Evolutionary conservation across 2,113 vertebrate species (phyloP), one percentile per base, ranked within the genome.

Genomic region (Serinus canaria): DNA sequence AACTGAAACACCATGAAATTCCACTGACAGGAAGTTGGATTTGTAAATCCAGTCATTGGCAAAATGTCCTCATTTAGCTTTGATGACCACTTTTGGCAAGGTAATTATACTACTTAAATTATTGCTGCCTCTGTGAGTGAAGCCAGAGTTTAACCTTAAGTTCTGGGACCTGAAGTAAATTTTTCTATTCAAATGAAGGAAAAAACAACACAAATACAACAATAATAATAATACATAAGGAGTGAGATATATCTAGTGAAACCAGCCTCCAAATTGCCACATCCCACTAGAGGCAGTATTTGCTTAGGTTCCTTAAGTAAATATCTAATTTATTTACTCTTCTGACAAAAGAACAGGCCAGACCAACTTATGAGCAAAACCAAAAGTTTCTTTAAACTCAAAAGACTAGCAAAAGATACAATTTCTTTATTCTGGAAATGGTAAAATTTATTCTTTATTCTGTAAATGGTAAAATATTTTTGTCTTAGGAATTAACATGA

Each of bases 391-490:
- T 53, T 53, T 56, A 37, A 50, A n/a, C 6, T 39, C 44, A 43
- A 43, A 64, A 52, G 1, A 52, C 17, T 20, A 35, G 0, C 6
- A 33, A 15, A 30, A 64, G 2, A 10, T 16, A 4, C 0, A 44
- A 47, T 56, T 33, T 56, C 4, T n/a, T 39, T 44, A 6, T 41
- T 53, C 5, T 41, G 11, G 10, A 77, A 47, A 4, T n/a, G 6
- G 17, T 12, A 52, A 81, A 87, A 46, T 53, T n/a, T n/a, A n/a
- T 33, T 56, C 4, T 33, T 39, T 44, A 6, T 41, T 53, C 5
- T 41, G 11, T 9, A 77, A 47, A 4, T n/a, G 6, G 17, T 12
- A 52, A 81, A 87, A 46, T 53, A 24, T 21, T 53, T 9, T 62
- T 77, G 0, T 44, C 22, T 81, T 30, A 24, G 41, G 14, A 70